A percentile compares a stretch with the other conserved stretches of the same genome.
These are phyloP conservation scores for Aptenodytes patagonicus DNA, from an alignment of 2,113 vertebrate species.

Conservation along the genomic window DNA sequence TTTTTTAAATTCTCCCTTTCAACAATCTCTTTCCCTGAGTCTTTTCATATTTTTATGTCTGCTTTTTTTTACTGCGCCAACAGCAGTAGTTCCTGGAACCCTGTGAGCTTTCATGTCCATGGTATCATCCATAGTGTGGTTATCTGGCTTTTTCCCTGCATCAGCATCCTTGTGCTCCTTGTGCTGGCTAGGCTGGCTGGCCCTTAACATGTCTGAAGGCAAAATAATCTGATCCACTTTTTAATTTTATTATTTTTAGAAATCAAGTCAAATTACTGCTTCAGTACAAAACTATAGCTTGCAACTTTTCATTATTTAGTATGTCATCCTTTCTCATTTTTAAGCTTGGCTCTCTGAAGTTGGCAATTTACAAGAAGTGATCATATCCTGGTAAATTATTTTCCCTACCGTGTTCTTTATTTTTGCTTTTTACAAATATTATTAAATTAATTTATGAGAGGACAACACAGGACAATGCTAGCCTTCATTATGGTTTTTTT, in stretches of 20 bases:
- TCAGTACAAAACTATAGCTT: neutral
- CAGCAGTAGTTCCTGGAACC: neutral
- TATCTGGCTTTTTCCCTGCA: neutral
- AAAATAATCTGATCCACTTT: neutral
- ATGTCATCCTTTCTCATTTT: neutral
- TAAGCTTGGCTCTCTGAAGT: neutral
- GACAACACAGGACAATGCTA: neutral
- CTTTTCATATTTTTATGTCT: neutral
- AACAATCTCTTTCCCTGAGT: neutral
- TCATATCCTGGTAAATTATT: neutral
- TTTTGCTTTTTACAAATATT: neutral
- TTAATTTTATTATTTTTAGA: neutral
- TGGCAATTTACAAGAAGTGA: neutral
- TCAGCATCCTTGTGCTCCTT: neutral
- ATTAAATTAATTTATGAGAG: neutral
- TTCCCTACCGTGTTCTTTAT: neutral
- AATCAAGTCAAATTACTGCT: neutral
- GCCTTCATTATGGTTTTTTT: neutral
- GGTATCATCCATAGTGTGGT: accelerated
- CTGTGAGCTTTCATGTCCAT: neutral
- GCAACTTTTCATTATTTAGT: neutral
- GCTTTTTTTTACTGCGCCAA: neutral
- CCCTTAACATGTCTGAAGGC: neutral
- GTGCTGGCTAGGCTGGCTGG: neutral
- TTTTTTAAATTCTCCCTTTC: neutral